These are phyloP conservation scores for Electrona antarctica DNA, from an alignment of 2,113 vertebrate genomes.

Conservation along the genomic window DNA sequence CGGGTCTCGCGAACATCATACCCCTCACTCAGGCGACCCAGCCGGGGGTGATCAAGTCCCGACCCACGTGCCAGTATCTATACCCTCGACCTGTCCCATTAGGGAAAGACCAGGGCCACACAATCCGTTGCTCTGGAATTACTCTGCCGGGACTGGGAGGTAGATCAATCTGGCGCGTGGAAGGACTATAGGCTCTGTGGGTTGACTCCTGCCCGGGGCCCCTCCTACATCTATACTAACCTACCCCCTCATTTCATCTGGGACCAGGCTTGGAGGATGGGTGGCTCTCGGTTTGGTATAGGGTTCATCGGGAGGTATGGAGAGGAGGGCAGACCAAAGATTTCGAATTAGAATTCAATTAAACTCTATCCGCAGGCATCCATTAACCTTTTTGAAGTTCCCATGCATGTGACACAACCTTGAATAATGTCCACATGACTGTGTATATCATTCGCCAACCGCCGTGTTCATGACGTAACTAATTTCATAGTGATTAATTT, in stretches of 20 bases:
- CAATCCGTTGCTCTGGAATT: too few relatives aligned
- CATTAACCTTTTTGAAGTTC: conserved; percentile 15
- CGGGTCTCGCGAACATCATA: too few relatives aligned
- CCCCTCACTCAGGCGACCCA: too few relatives aligned
- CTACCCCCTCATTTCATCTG: conserved; percentile 17
- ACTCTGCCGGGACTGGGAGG: too few relatives aligned
- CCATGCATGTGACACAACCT: background rate
- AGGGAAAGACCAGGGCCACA: too few relatives aligned
- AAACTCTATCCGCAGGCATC: conserved; percentile 6
- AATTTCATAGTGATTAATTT: too few relatives aligned
- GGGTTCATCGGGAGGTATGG: conserved; percentile 4
- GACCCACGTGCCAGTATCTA: too few relatives aligned
- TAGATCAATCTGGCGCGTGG: too few relatives aligned
- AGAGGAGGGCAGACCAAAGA: background rate
- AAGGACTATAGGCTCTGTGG: too few relatives aligned
- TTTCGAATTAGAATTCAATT: conserved; percentile 46
- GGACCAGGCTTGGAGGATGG: background rate
- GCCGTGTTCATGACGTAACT: background rate
- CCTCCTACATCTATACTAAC: background rate
- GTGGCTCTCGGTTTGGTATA: background rate
- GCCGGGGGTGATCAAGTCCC: too few relatives aligned
- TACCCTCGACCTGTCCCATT: too few relatives aligned
- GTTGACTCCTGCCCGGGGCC: too few relatives aligned
- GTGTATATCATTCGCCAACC: background rate
- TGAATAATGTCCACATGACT: background rate